Evolutionary conservation across 2,797 vertebrate species (phyloP).

Genomic region (Spinus pinus): DNA sequence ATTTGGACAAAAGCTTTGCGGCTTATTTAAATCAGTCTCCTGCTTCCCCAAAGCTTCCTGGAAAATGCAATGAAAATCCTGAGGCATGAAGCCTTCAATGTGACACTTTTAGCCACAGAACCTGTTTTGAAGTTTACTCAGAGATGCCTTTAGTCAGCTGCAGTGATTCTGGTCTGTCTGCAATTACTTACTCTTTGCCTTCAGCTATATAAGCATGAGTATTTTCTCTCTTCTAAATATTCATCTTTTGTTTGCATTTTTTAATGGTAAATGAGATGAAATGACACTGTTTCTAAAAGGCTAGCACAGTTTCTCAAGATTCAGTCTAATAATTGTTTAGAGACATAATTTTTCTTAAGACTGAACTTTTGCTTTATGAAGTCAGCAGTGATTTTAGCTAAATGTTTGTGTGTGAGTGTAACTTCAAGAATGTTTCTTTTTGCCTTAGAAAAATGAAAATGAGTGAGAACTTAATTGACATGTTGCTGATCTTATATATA

Average conservation of each 20-base stretch:
- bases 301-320: neutral
- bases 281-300: neutral
- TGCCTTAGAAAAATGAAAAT: neutral
- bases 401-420: neutral
- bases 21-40: neutral
- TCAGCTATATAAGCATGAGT: neutral
- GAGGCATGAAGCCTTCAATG: neutral
- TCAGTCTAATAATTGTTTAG: neutral
- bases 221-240: neutral
- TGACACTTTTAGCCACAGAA: neutral
- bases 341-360: neutral
- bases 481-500: neutral
- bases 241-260: constrained; percentile 1
- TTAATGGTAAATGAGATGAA: neutral
- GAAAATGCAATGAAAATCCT: neutral
- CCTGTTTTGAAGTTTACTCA: neutral
- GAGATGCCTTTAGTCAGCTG: neutral
- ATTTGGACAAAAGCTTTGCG: neutral
- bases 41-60: neutral
- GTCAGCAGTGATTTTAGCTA: neutral
- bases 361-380: neutral
- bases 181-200: constrained; percentile 6
- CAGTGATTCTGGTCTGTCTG: neutral
- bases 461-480: neutral
- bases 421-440: neutral